Evolutionary conservation across 2,797 vertebrate species (phyloP), one percentile per base, ranked within the genome.

Genomic region (Leuciscus waleckii): DNA sequence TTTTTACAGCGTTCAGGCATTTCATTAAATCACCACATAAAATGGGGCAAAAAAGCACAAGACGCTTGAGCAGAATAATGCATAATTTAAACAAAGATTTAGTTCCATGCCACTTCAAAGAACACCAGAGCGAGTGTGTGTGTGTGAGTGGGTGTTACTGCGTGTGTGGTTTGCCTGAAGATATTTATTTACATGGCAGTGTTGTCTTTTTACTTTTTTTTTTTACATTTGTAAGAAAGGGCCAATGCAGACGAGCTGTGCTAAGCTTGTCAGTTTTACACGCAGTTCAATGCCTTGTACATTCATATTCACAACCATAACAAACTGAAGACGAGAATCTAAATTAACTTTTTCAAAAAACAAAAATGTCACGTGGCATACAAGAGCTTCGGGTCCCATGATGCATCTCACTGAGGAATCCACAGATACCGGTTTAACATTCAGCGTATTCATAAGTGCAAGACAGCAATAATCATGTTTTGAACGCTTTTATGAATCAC

Each of bases 151-250:
- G 43, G 46, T 69, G 63, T 88, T 63, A 89, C 89, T 78, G 83
- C 70, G 23, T 49, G 86, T 51, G 67, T 87, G 86, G 86, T 68
- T 86, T 87, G 51, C 84, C 86, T 70, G 81, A 73, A 37, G 49
- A 54, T 67, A 54, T 1, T 82, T 86, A 69, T 54, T 77, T 69
- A 17, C 71, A 37, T 17, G 29, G 51, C 74, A 37, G 70, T 51
- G 58, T 63, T 51, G 56, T n/a, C 41, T 49, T 83, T 56, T 21
- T 32, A 56, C 26, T 41, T 46, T 61, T 35, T 16, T 17, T 51
- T 2, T 51, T 3, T 46, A 29, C 29, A 29, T 29, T 6, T 13
- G 43, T 2, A 54, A 41, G 58, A 83, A 83, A 68, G 61, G 13
- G 19, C 71, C 29, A 41, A 74, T 26, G 63, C 43, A 75, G 8